Base-by-base conservation (phyloP, 2,888 invertebrate species). In the Zaprionus lineosus region DNA sequence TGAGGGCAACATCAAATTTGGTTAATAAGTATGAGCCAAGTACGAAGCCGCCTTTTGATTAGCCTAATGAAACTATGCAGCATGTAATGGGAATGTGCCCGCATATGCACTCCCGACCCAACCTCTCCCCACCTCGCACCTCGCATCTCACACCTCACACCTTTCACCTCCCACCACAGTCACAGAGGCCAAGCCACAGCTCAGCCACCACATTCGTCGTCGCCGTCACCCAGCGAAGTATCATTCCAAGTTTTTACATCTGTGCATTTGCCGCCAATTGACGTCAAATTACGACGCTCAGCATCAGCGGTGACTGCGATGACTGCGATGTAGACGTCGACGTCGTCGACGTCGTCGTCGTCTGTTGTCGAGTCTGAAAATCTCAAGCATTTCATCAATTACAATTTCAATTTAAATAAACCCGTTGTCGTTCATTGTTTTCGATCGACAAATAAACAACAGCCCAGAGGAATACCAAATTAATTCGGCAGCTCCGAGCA, bases 311-410 rank as follows among this genome's bases (percentile, higher is more conserved):
- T 8, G 40, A 14, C 28, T n/a, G 14, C 26, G 21, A n/a, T 28
- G 15, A 31, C 7, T 26, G 8, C 12, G 4, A 34, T 33, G 8
- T 16, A 4, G 7, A 4, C 15, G 12, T 34, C 14, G 7, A 4
- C 34, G 28, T 24, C 46, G 18, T 12, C 8, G 31, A 2, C 16
- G 36, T 7, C 36, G 26, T 48, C 14, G 12, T 9, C n/a, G 14
- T 19, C n/a, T 39, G 24, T 48, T 21, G 41, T 47, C 40, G 59
- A 51, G 26, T 41, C 43, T 51, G 44, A 52, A 75, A 74, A 83
- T 86, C 81, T 86, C 81, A 79, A 87, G 83, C 82, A 87, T 87
- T 85, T 86, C 69, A 77, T 82, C 81, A 86, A 86, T 86, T 79
- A 87, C 81, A 87, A 87, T 84, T 85, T 86, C 87, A 87, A 86